Conservation (phyloP, 2,113 vertebrate species). For the Neofelis nebulosa region DNA sequence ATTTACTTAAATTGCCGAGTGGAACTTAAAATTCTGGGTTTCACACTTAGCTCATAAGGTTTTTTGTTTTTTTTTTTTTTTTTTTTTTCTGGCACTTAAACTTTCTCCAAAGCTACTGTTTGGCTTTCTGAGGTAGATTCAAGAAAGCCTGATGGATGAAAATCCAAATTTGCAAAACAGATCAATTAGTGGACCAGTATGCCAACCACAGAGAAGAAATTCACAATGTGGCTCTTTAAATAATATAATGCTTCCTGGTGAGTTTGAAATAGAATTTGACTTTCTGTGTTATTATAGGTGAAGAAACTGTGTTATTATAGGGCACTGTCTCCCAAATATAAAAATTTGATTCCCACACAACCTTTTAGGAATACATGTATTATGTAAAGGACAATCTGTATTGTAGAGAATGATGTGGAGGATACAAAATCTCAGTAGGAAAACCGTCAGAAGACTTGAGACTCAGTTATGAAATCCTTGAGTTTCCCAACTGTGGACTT, state of each 20-base stretch:
- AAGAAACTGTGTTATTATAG: constrained; percentile 16
- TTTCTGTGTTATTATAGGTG: not conserved
- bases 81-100: not conserved
- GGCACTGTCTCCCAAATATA: not conserved
- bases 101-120: not conserved
- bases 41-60: not conserved
- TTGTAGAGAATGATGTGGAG: not conserved
- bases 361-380: not conserved
- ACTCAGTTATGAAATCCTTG: not conserved
- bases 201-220: not conserved
- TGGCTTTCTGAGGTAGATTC: not conserved
- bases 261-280: not conserved
- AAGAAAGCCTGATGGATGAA: not conserved
- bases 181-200: not conserved
- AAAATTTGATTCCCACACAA: not conserved
- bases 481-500: not conserved
- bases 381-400: not conserved
- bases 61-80: constrained; percentile 30
- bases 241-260: not conserved
- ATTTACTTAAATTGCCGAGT: constrained; percentile 64
- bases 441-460: not conserved
- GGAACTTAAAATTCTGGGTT: constrained; percentile 5
- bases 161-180: constrained; percentile 25
- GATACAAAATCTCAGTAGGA: not conserved
- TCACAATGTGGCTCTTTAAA: not conserved